A percentile compares a stretch with the other conserved stretches of the same genome.
phyloP scores from a whole-genome alignment of 1,140 invertebrate genomes.

The Ridgeia piscesae region DNA sequence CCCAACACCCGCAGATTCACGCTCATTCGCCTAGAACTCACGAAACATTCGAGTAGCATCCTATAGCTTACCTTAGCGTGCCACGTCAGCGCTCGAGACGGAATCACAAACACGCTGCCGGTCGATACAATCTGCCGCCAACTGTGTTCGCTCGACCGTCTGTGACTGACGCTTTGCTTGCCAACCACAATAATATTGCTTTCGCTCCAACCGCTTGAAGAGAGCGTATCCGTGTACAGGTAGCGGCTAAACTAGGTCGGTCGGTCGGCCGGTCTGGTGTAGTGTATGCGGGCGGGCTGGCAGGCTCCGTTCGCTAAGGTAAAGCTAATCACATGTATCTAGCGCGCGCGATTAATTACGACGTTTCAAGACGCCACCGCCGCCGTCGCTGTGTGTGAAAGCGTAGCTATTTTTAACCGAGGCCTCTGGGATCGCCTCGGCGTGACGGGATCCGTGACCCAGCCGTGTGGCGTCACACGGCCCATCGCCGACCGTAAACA shows the following conservation, averaged over 20 bases:
- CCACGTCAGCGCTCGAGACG: neutral
- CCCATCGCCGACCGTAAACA: neutral
- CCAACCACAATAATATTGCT: neutral
- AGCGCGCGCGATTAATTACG: too few species aligned
- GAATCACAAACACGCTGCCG: neutral
- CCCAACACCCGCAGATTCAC: neutral
- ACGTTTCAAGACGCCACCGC: neutral
- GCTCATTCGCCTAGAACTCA: neutral
- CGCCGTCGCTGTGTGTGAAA: too few species aligned
- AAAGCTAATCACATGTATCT: neutral
- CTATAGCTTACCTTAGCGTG: neutral
- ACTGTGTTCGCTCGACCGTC: neutral
- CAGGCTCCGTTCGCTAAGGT: neutral
- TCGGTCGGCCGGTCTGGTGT: neutral
- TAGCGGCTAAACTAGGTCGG: neutral
- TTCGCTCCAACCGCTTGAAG: neutral
- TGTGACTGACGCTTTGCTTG: neutral
- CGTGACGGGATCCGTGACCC: neutral
- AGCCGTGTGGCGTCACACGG: neutral
- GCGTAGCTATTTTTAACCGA: neutral
- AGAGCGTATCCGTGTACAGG: neutral
- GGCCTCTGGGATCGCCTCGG: neutral
- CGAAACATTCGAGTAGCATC: neutral
- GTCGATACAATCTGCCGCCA: neutral
- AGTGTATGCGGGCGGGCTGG: neutral